Percentiles rank a stretch among this genome's conserved stretches.
These are phyloP conservation scores for Drosophila kurseongensis DNA, from an alignment of 1,140 invertebrate genomes.

Conservation along the genomic window DNA sequence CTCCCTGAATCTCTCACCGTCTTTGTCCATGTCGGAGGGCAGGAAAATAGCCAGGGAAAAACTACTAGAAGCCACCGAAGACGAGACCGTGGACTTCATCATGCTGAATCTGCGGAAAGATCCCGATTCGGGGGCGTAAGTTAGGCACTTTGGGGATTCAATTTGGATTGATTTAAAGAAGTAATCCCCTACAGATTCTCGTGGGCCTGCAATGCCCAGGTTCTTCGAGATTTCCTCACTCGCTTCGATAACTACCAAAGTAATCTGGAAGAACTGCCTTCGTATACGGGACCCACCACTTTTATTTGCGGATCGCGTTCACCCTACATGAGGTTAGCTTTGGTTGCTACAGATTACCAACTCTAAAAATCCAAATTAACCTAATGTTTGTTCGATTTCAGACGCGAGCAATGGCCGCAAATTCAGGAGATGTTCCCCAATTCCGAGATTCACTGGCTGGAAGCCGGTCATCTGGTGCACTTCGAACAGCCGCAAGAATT, in stretches of 20 bases:
- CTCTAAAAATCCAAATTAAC: slow-evolving; percentile 8
- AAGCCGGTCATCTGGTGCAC: slow-evolving; percentile 96
- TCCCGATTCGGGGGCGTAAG: slow-evolving; percentile 55
- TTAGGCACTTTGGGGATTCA: background rate
- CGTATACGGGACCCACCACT: slow-evolving; percentile 89
- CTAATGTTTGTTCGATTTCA: slow-evolving; percentile 68
- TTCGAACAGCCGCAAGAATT: slow-evolving; percentile 95
- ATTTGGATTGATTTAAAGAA: no score
- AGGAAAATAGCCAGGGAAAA: slow-evolving; percentile 87
- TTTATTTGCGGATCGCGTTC: slow-evolving; percentile 94
- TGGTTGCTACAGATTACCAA: background rate
- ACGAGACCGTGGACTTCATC: slow-evolving; percentile 86
- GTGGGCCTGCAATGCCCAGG: slow-evolving; percentile 86
- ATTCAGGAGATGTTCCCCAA: slow-evolving; percentile 92
- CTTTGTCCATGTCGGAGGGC: slow-evolving; percentile 88
- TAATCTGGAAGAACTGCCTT: slow-evolving; percentile 80
- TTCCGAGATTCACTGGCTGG: slow-evolving; percentile 90
- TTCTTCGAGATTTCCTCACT: slow-evolving; percentile 88
- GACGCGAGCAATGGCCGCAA: slow-evolving; percentile 87
- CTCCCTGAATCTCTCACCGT: slow-evolving; percentile 86
- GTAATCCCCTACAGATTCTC: slow-evolving; percentile 45
- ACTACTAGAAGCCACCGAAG: slow-evolving; percentile 84
- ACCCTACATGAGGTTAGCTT: slow-evolving; percentile 90
- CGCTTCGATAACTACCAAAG: slow-evolving; percentile 88
- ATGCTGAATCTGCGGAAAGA: slow-evolving; percentile 84